A percentile compares a stretch with the other conserved stretches of the same genome.
Evolutionary conservation across 2,888 invertebrate genomes (phyloP).

Genomic region (Macropis europaea): DNA sequence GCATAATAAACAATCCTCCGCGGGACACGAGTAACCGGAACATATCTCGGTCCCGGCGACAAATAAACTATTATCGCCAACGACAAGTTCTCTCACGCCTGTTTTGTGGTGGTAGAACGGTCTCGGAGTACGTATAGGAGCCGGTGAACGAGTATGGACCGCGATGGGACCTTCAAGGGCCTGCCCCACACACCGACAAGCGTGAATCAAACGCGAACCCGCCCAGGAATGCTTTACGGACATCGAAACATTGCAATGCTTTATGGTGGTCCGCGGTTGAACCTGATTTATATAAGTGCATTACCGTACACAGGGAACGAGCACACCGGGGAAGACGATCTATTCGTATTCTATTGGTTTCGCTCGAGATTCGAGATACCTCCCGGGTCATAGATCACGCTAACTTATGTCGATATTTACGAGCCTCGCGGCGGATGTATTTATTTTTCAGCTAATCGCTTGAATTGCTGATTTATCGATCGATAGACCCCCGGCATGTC

Average conservation of each 20-base stretch:
- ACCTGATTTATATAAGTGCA: slow-evolving; percentile 80
- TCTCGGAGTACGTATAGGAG: slow-evolving; percentile 15
- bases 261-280: slow-evolving; percentile 80
- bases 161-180: slow-evolving; percentile 54
- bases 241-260: slow-evolving; percentile 80
- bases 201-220: slow-evolving; percentile 79
- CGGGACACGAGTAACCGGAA: slow-evolving; percentile 75
- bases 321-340: slow-evolving; percentile 20
- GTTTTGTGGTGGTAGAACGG: slow-evolving; percentile 51
- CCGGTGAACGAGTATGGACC: slow-evolving; percentile 52
- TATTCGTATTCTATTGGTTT: slow-evolving; percentile 58
- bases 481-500: too few species aligned
- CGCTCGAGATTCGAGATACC: slow-evolving; percentile 46
- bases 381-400: slow-evolving; percentile 28
- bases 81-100: slow-evolving; percentile 79
- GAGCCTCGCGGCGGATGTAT: slow-evolving; percentile 11
- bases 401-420: slow-evolving; percentile 39
- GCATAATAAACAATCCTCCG: slow-evolving; percentile 78
- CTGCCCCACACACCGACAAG: slow-evolving; percentile 74
- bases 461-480: slow-evolving; percentile 44
- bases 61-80: slow-evolving; percentile 79
- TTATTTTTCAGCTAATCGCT: too few species aligned
- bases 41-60: slow-evolving; percentile 77
- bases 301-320: slow-evolving; percentile 69
- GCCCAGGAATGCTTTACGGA: slow-evolving; percentile 79